Base-by-base conservation (phyloP, 2,113 vertebrate species). In the Serilophus lunatus region DNA sequence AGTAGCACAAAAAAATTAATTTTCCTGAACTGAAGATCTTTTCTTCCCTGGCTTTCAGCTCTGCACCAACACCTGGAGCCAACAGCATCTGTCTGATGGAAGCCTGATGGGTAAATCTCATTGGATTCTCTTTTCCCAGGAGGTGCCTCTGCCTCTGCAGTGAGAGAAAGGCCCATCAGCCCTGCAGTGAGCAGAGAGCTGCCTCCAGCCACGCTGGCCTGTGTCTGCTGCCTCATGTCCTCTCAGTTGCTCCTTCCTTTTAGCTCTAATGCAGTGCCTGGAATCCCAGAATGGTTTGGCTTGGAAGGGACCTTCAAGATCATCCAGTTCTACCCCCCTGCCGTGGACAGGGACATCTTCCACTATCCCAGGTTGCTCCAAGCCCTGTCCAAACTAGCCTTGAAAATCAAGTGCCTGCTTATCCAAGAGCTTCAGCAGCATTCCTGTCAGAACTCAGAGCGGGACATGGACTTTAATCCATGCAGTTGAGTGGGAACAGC, bases 121-220 rank as follows among this genome's bases (percentile, higher is more conserved):
- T n/a, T 10, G 3, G 20, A 35, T 75, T 14, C 1, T 4, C 54
- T 91, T 59, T 66, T 71, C 64, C 47, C 0, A 0, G 3, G 11
- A 61, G 53, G 19, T 82, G 16, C 10, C 11, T 72, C 20, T 80
- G 78, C 56, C 35, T 29, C 26, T 44, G 47, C 57, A 63, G 36
- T 2, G 7, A 28, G 80, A 28, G 49, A 33, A 20, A 59, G 69
- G 63, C 10, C 4, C 25, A 6, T 18, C 56, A 36, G 38, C 36
- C 6, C 74, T 36, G 66, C 35, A 17, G 42, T 1, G 9, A 66
- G 44, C 72, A 38, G 75, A 10, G n/a, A 38, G 25, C 42, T 15
- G 20, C 15, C 45, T 6, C n/a, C 36, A 12, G 51, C 45, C 13
- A 2, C 9, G 38, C 42, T 35, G 36, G 31, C 40, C 7, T 15